Evolutionary conservation across 2,888 invertebrate species (phyloP), one percentile per base, ranked within the genome.

Genomic region (Patella ulyssiponensis): DNA sequence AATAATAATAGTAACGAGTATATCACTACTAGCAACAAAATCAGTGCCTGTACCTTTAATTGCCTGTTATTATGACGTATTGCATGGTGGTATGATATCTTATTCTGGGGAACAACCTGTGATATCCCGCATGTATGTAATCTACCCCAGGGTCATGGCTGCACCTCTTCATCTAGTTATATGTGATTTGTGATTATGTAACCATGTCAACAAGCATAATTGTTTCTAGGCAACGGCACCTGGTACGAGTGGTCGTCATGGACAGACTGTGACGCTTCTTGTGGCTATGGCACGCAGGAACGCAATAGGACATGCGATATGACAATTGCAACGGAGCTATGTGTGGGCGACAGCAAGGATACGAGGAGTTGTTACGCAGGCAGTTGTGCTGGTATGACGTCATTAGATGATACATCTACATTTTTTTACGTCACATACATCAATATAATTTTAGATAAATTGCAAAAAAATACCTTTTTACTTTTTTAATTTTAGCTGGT

Each of bases 231-330:
- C 71, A 81, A 82, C 64, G 86, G 88, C 53, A 77, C 82, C 15
- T 88, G 86, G 86, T 69, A 75, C 11, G 75, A 54, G 2, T 88
- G 88, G 88, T 72, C 75, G 4, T 54, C 52, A 11, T 88, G 88
- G 88, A 73, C 81, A 27, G 76, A 72, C 17, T 89, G 89, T 76
- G 83, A 80, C 56, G 82, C 82, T n/a, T 82, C 85, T 0, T 89
- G 89, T 81, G 88, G 87, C 0, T 85, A 84, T 27, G 88, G 89
- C 27, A 82, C 64, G 69, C 76, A 76, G 76, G 23, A 27, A 23
- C 76, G 76, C 15, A 71, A 56, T 5, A 58, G 76, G 44, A 69
- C 27, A 27, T 76, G 76, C 76, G 69, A 56, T 69, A 76, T 72
- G 64, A 54, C 71, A 15, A 76, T 73, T 27, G 64, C 64, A 23